A percentile compares a stretch with the other conserved stretches of the same genome.
Evolutionary conservation across 1,140 invertebrate species (phyloP).

Genomic region (Drosophila asahinai): DNA sequence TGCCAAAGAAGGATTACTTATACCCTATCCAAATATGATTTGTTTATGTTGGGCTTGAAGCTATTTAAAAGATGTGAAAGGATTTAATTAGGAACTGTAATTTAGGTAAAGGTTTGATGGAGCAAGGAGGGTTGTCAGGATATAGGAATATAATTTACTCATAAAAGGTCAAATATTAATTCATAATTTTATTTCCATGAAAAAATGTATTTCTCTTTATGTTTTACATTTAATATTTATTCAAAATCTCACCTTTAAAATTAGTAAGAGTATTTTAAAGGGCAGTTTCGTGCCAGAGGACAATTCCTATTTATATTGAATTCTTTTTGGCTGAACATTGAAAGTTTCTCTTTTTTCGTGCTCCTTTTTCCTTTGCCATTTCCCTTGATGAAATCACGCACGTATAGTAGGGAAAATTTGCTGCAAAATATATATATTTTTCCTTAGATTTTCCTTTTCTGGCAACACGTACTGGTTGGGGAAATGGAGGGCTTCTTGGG

Average conservation of each 20-base stretch:
- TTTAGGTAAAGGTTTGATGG: too few relatives aligned
- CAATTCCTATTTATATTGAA: not conserved
- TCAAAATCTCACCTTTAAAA: not conserved
- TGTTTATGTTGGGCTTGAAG: not conserved
- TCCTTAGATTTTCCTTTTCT: slow-evolving; percentile 1
- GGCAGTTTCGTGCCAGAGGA: not conserved
- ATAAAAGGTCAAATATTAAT: too few relatives aligned
- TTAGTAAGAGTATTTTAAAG: not conserved
- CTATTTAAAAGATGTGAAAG: not conserved
- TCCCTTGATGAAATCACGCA: slow-evolving; percentile 15
- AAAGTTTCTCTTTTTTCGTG: not conserved
- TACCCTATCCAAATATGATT: not conserved
- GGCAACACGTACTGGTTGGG: not conserved
- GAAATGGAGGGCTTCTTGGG: slow-evolving; percentile 8
- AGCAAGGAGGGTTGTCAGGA: too few relatives aligned
- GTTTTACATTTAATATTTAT: too few relatives aligned
- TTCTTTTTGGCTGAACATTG: not conserved
- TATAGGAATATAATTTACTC: too few relatives aligned
- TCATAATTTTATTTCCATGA: too few relatives aligned
- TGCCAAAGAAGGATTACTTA: slow-evolving; percentile 20
- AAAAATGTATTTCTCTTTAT: too few relatives aligned
- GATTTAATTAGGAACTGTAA: too few relatives aligned
- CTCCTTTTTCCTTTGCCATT: not conserved
- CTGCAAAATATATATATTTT: slow-evolving; percentile 20
- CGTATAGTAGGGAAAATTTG: slow-evolving; percentile 14